Base-by-base conservation (phyloP, 2,113 vertebrate species). In the Triplophysa rosa region DNA sequence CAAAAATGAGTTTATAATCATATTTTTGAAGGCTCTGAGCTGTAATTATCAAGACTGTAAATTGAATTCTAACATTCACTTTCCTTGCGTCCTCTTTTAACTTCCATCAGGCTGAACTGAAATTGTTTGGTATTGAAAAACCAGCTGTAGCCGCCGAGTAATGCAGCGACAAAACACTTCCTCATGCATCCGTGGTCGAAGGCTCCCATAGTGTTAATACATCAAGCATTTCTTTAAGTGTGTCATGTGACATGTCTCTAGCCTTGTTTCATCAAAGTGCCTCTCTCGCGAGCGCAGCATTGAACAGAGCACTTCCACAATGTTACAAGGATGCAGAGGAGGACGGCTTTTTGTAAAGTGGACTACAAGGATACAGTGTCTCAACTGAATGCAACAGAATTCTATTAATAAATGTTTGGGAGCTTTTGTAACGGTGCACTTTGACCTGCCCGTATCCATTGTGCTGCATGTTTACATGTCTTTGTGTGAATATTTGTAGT, bases 401-500 rank as follows among this genome's bases (percentile, higher is more conserved):
- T 29, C 59, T 61, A 83, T 79, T 76, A 83, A 58, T 67, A 65
- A 62, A 33, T 56, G 58, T 56, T 69, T 37, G 47, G 58, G 42
- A 19, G 78, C 74, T 67, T 42, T 73, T 77, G 59, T 79, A 73
- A 76, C 10, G 58, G 76, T 49, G 80, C 49, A 45, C 74, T 78
- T 37, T 80, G 33, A 67, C 69, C 63, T 70, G 68, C 24, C 72
- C 62, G 77, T 65, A 14, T 40, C 82, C 56, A 75, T 82, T 81
- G 84, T 79, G 33, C 23, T 83, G 81, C 82, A 89, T 92, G 92
- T 94, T 92, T 91, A 90, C 52, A 86, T 86, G 90, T 89, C 91
- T 90, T 89, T 92, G 79, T 90, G 89, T 86, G 85, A 86, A 91
- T 94, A 92, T 94, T 92, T 92, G 91, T 83, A 87, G 83, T 78